Base-by-base conservation (phyloP, 2,888 invertebrate species). In the Spatulosminthurus flaviceps region DNA sequence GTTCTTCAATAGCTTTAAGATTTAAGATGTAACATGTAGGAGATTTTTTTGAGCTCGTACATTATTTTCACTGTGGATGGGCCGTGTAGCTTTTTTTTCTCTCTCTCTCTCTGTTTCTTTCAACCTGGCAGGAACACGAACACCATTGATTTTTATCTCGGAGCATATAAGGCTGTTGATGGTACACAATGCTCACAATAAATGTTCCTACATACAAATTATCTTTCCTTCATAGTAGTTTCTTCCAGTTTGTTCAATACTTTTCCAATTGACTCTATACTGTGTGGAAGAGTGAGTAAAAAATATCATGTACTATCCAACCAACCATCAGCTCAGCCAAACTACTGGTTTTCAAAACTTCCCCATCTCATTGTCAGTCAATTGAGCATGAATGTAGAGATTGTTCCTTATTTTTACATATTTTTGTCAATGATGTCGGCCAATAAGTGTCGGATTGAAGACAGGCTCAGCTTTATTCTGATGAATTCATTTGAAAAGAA, bases 291-390 rank as follows among this genome's bases (percentile, higher is more conserved):
- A 34, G 5, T 34, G 5, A 34, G 5, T 34, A 4, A 34, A 51
- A 51, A 19, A 51, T 9, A 51, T 2, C 16, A 4, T 19, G 41
- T 41, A 7, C 16, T 51, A 51, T 51, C 51, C 16, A n/a, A 2
- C n/a, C 51, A 51, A 16, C 19, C 51, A 51, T 51, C 51, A 51
- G 51, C 51, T 51, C 51, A 51, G 5, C 51, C 2, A 51, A 51
- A 51, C 51, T 51, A 51, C 51, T 51, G 51, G 51, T 51, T 51
- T 51, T 51, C 51, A 51, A 51, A n/a, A n/a, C n/a, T 19, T 51
- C 16, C n/a, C 51, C 19, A 11, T 51, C 51, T 51, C 51, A 51
- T 51, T 51, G 51, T 51, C 51, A 51, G 51, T 51, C 51, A 51
- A 51, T 51, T 51, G 51, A 51, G 51, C 51, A 19, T 51, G 51